These are phyloP conservation scores for Bradypus variegatus DNA, from an alignment of 2,797 vertebrate species.

Conservation along the genomic window DNA sequence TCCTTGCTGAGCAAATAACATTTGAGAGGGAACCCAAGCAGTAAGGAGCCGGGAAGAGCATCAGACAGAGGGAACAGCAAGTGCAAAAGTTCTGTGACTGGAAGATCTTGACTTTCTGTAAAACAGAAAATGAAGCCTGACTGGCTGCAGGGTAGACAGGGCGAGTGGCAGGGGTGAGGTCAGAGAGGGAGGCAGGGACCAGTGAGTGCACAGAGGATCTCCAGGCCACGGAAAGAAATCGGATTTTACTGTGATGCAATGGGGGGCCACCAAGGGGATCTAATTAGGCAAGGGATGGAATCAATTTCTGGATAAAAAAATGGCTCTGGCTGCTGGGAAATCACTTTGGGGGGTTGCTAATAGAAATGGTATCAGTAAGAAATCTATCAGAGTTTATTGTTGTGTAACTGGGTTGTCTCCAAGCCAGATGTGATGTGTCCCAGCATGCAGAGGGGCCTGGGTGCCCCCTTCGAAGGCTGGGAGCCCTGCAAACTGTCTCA, in stretches of 20 bases:
- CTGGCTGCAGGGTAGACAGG: neutral
- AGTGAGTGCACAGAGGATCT: fast-evolving
- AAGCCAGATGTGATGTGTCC: neutral
- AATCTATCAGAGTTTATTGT: neutral
- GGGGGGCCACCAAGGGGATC: neutral
- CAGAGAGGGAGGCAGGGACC: neutral
- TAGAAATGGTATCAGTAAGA: neutral
- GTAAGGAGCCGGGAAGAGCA: neutral
- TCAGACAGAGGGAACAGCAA: neutral
- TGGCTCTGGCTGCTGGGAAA: neutral
- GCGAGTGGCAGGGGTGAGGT: fast-evolving
- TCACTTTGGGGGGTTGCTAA: neutral
- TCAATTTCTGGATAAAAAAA: neutral
- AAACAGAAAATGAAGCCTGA: neutral
- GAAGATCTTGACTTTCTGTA: neutral
- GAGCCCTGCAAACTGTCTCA: fast-evolving
- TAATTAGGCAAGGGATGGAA: neutral
- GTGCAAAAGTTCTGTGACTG: neutral
- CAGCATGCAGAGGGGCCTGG: fast-evolving
- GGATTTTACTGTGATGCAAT: neutral
- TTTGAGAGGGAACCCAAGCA: neutral
- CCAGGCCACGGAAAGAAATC: neutral
- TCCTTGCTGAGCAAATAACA: neutral
- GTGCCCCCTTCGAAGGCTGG: fast-evolving
- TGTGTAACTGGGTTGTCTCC: neutral